These are phyloP conservation scores for Enteromius treurensis DNA, from an alignment of 2,797 vertebrate species.

Conservation along the genomic window DNA sequence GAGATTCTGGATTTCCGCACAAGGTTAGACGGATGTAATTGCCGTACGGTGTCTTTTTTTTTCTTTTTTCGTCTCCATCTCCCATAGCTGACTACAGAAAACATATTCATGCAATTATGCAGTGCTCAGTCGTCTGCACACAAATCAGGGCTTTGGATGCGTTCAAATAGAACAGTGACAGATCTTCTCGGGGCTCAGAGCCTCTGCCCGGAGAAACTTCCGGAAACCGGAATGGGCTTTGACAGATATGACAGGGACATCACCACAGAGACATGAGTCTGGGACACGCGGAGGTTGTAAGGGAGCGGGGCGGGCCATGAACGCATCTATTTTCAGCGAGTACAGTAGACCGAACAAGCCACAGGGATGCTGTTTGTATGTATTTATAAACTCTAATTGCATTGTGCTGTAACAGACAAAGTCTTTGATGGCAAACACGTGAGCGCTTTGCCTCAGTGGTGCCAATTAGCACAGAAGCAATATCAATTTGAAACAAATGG, in stretches of 20 bases:
- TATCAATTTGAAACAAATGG: constrained; percentile 10
- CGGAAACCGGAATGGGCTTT: constrained; percentile 40
- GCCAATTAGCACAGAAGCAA: constrained; percentile 16
- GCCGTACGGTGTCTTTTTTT: constrained; percentile 32
- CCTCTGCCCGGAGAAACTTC: constrained; percentile 46
- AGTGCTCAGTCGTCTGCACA: constrained; percentile 43
- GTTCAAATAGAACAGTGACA: constrained; percentile 55
- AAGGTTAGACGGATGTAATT: constrained; percentile 63
- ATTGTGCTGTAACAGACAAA: constrained; percentile 28
- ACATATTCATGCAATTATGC: constrained; percentile 56
- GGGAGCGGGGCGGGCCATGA: constrained; percentile 26
- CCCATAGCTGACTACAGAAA: constrained; percentile 52
- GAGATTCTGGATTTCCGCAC: constrained; percentile 57
- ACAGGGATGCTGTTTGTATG: constrained; percentile 27
- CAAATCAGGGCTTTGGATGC: constrained; percentile 46
- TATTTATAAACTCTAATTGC: constrained; percentile 48
- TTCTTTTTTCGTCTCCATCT: constrained; percentile 58
- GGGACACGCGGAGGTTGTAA: constrained; percentile 16
- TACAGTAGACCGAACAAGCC: constrained; percentile 31
- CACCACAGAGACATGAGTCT: constrained; percentile 45
- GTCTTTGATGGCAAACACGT: constrained; percentile 36
- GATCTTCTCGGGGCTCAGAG: constrained; percentile 31
- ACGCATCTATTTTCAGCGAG: constrained; percentile 34
- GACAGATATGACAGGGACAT: constrained; percentile 57
- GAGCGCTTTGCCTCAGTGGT: constrained; percentile 26